Conservation (phyloP, 2,888 invertebrate species). For the Sarcophaga subvicina region DNA sequence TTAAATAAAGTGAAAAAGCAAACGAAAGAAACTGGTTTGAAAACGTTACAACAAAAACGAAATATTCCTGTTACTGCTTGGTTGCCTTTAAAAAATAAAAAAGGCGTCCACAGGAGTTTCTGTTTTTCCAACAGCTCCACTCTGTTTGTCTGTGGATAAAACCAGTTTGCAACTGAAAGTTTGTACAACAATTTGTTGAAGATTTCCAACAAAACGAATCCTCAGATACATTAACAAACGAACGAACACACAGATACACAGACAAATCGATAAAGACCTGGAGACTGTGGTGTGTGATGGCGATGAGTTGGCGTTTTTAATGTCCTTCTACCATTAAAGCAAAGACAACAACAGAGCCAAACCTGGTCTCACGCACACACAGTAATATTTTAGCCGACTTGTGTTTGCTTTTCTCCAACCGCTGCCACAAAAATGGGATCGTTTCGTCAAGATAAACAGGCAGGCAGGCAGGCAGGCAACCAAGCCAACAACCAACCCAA, state of each 20-base stretch:
- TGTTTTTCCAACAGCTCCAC: neutral
- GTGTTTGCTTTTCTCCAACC: constrained; percentile 30
- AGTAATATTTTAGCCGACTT: neutral
- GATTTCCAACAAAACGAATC: constrained; percentile 29
- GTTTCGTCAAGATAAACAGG: constrained; percentile 62
- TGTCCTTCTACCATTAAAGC: constrained; percentile 70
- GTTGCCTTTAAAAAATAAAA: neutral
- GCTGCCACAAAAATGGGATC: constrained; percentile 56
- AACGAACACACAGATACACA: neutral
- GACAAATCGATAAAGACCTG: neutral
- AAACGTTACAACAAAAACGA: constrained; percentile 27
- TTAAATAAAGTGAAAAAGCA: constrained; percentile 56
- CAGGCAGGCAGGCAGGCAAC: constrained; percentile 7
- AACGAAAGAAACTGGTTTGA: constrained; percentile 65
- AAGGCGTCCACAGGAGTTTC: constrained; percentile 55
- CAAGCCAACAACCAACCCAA: constrained; percentile 5
- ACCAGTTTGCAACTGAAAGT: constrained; percentile 57
- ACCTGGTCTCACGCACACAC: constrained; percentile 29
- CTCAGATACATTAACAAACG: constrained; percentile 12
- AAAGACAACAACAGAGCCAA: neutral
- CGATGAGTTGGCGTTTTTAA: constrained; percentile 70
- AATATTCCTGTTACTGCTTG: constrained; percentile 55
- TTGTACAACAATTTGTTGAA: constrained; percentile 11
- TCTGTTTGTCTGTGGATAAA: constrained; percentile 13
- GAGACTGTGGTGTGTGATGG: neutral